Percentiles rank a stretch among this genome's conserved stretches.
Evolutionary conservation across 2,888 invertebrate species (phyloP).

Genomic region (Luffia ferchaultella): DNA sequence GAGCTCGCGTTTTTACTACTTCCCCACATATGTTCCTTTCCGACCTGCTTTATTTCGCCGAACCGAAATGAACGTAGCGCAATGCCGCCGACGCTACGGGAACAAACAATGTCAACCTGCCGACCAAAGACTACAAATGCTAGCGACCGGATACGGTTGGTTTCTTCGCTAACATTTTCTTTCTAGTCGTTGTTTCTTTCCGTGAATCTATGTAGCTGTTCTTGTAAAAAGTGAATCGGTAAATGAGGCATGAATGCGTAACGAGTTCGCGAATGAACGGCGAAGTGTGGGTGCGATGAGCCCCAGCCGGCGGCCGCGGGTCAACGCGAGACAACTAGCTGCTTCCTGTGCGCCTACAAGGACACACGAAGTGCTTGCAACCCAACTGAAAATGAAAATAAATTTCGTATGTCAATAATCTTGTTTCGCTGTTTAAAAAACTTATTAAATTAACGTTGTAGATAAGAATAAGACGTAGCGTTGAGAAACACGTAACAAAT

Average conservation of each 20-base stretch:
- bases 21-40: neutral
- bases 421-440: too few species aligned
- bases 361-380: constrained; percentile 27
- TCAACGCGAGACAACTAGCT: constrained; percentile 50
- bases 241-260: constrained; percentile 1
- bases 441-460: too few species aligned
- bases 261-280: constrained; percentile 6
- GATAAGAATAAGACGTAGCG: too few species aligned
- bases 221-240: too few species aligned
- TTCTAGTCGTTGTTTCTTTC: neutral
- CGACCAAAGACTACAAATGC: too few species aligned
- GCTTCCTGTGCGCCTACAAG: constrained; percentile 48
- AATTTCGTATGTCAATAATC: too few species aligned
- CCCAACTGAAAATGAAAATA: too few species aligned
- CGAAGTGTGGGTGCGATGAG: constrained; percentile 17
- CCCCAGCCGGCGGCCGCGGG: constrained; percentile 43
- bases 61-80: neutral
- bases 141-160: too few species aligned
- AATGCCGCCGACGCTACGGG: neutral
- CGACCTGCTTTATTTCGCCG: neutral
- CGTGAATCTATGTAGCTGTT: neutral
- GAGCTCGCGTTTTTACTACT: constrained; percentile 8
- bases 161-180: too few species aligned
- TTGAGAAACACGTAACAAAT: too few species aligned
- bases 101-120: too few species aligned